These are phyloP conservation scores for Potorous gilbertii DNA, from an alignment of 2,797 vertebrate species.

Conservation along the genomic window DNA sequence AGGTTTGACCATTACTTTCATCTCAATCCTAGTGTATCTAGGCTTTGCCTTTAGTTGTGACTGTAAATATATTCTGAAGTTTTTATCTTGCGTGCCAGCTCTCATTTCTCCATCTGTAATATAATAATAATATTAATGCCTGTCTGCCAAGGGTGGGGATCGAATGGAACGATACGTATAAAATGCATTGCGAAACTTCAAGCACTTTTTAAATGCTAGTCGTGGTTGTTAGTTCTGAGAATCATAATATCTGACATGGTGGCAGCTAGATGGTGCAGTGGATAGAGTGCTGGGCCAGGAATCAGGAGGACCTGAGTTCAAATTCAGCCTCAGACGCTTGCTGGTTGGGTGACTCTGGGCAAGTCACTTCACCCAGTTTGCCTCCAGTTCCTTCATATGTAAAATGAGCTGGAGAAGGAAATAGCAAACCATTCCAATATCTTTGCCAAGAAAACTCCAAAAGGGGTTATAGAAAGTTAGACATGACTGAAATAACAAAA, in stretches of 20 bases:
- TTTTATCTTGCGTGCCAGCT: constrained; percentile 4
- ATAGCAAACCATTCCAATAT: no score
- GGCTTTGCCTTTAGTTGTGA: not conserved
- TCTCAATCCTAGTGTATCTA: constrained; percentile 8
- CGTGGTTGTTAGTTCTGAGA: not conserved
- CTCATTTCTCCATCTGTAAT: not conserved
- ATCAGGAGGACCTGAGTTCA: no score
- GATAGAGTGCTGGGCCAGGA: no score
- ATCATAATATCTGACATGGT: not conserved
- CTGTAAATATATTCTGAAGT: constrained; percentile 27
- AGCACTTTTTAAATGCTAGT: not conserved
- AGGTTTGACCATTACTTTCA: constrained; percentile 1
- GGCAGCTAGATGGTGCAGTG: no score
- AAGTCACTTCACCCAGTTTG: no score
- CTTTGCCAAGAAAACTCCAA: no score
- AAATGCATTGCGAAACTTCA: not conserved
- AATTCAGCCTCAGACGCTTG: no score
- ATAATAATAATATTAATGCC: not conserved
- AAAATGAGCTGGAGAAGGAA: no score
- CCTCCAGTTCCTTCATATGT: no score
- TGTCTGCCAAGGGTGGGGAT: not conserved
- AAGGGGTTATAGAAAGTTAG: no score
- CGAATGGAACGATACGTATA: not conserved
- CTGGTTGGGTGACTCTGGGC: no score
- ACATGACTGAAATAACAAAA: no score